Percentiles rank a stretch among this genome's conserved stretches.
Conservation (phyloP, 2,113 vertebrate genomes). For the Gracilinanus agilis region DNA sequence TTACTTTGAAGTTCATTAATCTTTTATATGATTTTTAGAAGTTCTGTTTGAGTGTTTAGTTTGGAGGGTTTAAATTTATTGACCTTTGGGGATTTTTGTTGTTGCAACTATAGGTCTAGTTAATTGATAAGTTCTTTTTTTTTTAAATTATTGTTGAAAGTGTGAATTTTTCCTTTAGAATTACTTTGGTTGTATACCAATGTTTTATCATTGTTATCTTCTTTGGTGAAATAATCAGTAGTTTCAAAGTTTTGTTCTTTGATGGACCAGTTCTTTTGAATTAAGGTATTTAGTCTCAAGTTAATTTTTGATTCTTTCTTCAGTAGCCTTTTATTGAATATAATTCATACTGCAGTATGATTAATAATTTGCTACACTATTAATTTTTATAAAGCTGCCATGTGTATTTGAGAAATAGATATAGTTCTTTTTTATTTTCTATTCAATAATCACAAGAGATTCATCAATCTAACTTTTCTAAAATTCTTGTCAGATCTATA, state of each 20-base stretch:
- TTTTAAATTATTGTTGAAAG: not conserved
- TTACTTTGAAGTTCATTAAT: not conserved
- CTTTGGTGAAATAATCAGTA: not conserved
- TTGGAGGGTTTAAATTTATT: not conserved
- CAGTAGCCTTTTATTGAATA: not conserved
- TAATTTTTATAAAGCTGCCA: not conserved
- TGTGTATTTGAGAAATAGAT: not conserved
- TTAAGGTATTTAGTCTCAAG: not conserved
- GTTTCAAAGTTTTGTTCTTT: not conserved
- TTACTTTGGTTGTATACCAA: not conserved
- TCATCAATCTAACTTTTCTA: not conserved
- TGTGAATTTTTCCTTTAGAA: not conserved
- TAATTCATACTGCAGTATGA: not conserved
- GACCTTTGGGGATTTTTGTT: not conserved
- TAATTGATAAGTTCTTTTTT: not conserved
- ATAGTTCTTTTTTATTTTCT: not conserved
- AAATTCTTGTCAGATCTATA: not conserved
- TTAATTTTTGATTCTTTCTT: not conserved
- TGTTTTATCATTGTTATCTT: not conserved
- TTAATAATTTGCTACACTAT: not conserved
- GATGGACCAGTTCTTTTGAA: not conserved
- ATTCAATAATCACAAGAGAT: not conserved
- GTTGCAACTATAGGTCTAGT: not conserved
- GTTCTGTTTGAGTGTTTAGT: not conserved
- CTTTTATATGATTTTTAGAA: not conserved